Conservation (phyloP, 2,888 invertebrate species). For the Agrochola lychnidis region DNA sequence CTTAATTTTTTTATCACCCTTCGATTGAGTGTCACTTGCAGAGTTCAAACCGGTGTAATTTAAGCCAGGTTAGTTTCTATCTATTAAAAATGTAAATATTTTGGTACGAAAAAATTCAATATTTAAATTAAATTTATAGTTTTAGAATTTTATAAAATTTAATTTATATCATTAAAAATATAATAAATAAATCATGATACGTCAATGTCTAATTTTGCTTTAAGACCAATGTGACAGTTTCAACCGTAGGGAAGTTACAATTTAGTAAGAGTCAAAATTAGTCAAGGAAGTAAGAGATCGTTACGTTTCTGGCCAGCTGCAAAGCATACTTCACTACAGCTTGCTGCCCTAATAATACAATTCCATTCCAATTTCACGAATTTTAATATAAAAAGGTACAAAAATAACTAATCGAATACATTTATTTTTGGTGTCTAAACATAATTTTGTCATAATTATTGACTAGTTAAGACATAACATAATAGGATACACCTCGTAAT, state of each 20-base stretch:
- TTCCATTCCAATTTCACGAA: neutral
- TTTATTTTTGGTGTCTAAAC: slow-evolving; percentile 34
- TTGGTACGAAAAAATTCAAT: too few relatives aligned
- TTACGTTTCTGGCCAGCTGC: neutral
- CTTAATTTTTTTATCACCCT: neutral
- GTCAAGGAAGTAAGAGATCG: neutral
- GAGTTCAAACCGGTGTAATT: too few relatives aligned
- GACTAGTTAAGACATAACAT: slow-evolving; percentile 47
- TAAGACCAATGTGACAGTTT: neutral
- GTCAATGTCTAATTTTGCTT: neutral
- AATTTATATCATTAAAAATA: too few relatives aligned
- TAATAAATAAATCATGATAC: too few relatives aligned
- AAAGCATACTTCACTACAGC: neutral
- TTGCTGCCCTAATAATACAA: slow-evolving; percentile 7
- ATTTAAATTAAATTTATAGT: too few relatives aligned
- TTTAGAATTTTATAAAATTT: too few relatives aligned
- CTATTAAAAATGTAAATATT: too few relatives aligned
- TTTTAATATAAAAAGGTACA: slow-evolving; percentile 42
- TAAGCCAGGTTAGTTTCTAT: too few relatives aligned
- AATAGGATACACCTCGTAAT: neutral
- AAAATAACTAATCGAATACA: slow-evolving; percentile 37
- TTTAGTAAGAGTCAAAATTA: neutral
- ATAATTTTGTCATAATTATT: slow-evolving; percentile 39
- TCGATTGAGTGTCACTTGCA: neutral
- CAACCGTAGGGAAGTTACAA: neutral